Conservation (phyloP, 2,888 invertebrate species). For the Meiosimyza decipiens region DNA sequence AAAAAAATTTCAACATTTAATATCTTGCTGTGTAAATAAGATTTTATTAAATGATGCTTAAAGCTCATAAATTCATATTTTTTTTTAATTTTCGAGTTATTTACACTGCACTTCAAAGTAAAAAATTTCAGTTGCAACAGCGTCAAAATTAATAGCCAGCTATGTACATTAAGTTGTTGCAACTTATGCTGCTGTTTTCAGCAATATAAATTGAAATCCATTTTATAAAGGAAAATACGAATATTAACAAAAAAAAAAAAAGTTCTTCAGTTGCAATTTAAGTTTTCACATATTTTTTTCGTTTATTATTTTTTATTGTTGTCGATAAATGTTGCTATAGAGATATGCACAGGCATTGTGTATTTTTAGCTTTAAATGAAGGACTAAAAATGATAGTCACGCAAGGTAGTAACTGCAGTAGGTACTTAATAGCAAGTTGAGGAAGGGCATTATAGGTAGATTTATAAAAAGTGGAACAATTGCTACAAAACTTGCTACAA, state of each 20-base stretch:
- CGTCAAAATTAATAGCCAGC: too few species aligned
- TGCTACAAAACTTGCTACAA: neutral
- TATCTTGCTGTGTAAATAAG: too few species aligned
- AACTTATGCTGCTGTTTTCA: too few species aligned
- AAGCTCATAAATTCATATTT: too few species aligned
- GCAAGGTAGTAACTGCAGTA: neutral
- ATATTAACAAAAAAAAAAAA: conserved; percentile 16
- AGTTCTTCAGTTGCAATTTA: too few species aligned
- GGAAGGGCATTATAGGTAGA: neutral
- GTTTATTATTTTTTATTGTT: conserved; percentile 3
- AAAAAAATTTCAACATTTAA: too few species aligned
- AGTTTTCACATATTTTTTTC: neutral
- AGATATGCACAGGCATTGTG: conserved; percentile 6
- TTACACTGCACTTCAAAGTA: conserved; percentile 6
- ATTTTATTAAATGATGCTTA: too few species aligned
- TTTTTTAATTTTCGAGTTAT: neutral
- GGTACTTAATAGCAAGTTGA: neutral
- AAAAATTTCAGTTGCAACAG: too few species aligned
- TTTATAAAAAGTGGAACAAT: neutral
- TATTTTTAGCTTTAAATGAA: conserved; percentile 14
- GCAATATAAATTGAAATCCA: neutral
- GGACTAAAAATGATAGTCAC: neutral
- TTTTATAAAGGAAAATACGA: neutral
- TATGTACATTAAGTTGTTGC: too few species aligned
- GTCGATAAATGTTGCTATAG: conserved; percentile 22